Base-by-base conservation (phyloP, 2,797 vertebrate species). In the Selene dorsalis region DNA sequence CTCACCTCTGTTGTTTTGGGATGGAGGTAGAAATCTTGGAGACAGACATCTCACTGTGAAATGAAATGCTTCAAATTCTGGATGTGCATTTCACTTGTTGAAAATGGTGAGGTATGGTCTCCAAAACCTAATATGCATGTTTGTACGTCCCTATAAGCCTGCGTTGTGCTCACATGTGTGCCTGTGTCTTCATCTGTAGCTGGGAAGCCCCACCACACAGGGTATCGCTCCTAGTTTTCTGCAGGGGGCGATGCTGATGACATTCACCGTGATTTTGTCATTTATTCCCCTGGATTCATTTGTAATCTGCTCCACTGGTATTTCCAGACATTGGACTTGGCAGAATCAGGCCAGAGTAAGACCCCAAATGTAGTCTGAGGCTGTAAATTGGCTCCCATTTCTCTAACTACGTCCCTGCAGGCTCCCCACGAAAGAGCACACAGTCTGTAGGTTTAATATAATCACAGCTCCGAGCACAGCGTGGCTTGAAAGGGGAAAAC, bases 321-420 rank as follows among this genome's bases (percentile, higher is more conserved):
- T 83, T 87, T 89, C 79, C 62, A 71, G 71, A 67, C 77, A 84
- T 73, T 82, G 77, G 69, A 79, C 45, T 84, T 91, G 90, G 88
- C 91, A 94, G 91, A 94, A 93, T 93, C 85, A 92, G 93, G 92
- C 65, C 89, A 90, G 72, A 81, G 69, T 83, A 35, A 86, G 77
- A 87, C 72, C 75, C 68, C 79, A 76, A 90, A 90, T 80, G 82
- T 83, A 75, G 73, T 84, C 55, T 0, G 32, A 65, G 81, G 73
- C 78, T 85, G 68, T 85, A 84, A 88, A 88, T 90, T 91, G 82
- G 73, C 83, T 87, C 53, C 71, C 61, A 77, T 90, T 88, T 86
- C 83, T 91, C 69, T 80, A 82, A 85, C 75, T 70, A 78, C 8
- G 60, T 90, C 89, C 85, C 88, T 50, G 64, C 56, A 91, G 85